Base-by-base conservation (phyloP, 2,888 invertebrate genomes). In the Psococerastis gibbosa region DNA sequence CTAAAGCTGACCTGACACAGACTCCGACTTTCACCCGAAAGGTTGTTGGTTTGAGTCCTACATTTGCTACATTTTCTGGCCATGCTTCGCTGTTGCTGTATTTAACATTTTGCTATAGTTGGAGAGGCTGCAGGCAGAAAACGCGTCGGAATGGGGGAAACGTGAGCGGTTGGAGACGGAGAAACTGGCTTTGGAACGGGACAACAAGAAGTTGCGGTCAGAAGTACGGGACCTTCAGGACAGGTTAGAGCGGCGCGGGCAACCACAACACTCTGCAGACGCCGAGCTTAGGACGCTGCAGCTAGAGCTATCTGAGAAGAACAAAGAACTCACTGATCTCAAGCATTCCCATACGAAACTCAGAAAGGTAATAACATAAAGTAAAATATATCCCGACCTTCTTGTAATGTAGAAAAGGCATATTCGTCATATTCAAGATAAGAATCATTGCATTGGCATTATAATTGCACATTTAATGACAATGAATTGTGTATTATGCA, bases 121-220 rank as follows among this genome's bases (percentile, higher is more conserved):
- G 51, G 91, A 92, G 58, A 69, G 78, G 52, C 65, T 91, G 11
- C 91, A 92, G 64, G 78, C 81, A 0, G 92, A 92, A 64, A 92
- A 92, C 62, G 89, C 88, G 0, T 75, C 82, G 1, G 92, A 92
- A 58, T 92, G 91, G 91, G 87, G 83, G 15, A 84, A 87, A 59
- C 66, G 91, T 3, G 92, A 92, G 61, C 67, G 87, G 4, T 59
- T 92, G 42, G 92, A 92, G 63, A 84, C 88, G 0, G 91, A 92
- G 54, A 89, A 89, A 57, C 68, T 85, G 53, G 76, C 78, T 0
- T 66, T 92, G 49, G 79, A 92, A 56, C 67, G 91, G 31, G 91
- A 92, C 53, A 91, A 88, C 57, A 91, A 91, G 56, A 84, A 88
- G 56, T 57, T 91, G 35, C 59, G 66, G 20, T 61, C 59, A 15